phyloP scores from a whole-genome alignment of 2,888 invertebrate genomes.

The Lottia scabra region DNA sequence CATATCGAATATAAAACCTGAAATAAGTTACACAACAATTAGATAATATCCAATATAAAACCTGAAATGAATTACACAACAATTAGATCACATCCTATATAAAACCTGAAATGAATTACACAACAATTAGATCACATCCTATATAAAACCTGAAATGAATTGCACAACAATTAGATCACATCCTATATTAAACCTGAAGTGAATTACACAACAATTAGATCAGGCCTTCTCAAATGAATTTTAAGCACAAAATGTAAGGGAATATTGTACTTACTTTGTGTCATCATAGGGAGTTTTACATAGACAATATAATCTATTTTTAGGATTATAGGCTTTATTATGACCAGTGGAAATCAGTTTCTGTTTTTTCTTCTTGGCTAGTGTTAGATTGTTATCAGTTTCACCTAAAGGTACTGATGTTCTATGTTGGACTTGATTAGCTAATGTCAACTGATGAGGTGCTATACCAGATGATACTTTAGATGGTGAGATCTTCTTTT shows the following conservation, averaged over 20 bases:
- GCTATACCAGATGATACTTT: slow-evolving; percentile 20
- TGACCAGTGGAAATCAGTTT: slow-evolving; percentile 59
- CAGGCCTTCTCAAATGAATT: too few species aligned
- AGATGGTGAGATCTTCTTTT: slow-evolving; percentile 35
- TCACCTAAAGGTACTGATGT: slow-evolving; percentile 5
- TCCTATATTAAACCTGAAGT: neutral
- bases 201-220: neutral
- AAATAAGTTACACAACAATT: too few species aligned
- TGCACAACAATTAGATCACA: too few species aligned
- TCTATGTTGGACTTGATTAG: slow-evolving; percentile 13
- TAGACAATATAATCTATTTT: slow-evolving; percentile 80
- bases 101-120: too few species aligned
- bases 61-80: too few species aligned
- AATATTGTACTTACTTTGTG: slow-evolving; percentile 78
- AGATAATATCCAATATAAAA: too few species aligned
- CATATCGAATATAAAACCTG: too few species aligned
- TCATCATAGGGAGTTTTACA: slow-evolving; percentile 96
- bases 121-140: neutral
- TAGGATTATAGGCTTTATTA: slow-evolving; percentile 37
- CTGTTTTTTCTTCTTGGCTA: slow-evolving; percentile 58
- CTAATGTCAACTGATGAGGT: slow-evolving; percentile 21
- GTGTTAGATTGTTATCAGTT: slow-evolving; percentile 1
- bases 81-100: too few species aligned
- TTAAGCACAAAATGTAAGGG: too few species aligned
- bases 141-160: neutral